A percentile compares a stretch with the other conserved stretches of the same genome.
Conservation (phyloP, 2,888 invertebrate species). For the Sarcophaga subvicina region DNA sequence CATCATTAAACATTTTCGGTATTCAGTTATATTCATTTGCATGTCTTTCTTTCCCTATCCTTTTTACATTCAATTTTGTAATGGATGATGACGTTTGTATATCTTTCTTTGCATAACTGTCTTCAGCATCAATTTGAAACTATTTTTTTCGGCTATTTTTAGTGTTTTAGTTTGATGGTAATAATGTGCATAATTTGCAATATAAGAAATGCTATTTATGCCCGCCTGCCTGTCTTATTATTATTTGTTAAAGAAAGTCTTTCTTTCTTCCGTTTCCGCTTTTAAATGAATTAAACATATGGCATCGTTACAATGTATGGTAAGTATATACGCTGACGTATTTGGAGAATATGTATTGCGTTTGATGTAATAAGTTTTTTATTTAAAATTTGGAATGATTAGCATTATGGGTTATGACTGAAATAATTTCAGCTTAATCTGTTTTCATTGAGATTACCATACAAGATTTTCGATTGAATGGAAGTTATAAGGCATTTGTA, state of each 20-base stretch:
- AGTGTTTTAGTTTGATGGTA: conserved; percentile 72
- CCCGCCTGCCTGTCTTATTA: not conserved
- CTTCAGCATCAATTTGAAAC: not conserved
- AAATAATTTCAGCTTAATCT: no score
- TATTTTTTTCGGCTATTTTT: conserved; percentile 27
- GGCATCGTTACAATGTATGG: not conserved
- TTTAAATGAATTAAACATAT: conserved; percentile 26
- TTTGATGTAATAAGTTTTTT: no score
- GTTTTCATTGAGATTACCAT: no score
- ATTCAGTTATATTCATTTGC: conserved; percentile 58
- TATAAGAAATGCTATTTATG: conserved; percentile 26
- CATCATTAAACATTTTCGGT: conserved; percentile 16
- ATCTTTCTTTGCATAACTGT: not conserved
- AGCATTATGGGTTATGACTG: no score
- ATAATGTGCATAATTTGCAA: conserved; percentile 61
- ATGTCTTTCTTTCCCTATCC: conserved; percentile 34
- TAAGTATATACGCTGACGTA: not conserved
- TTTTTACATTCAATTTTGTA: conserved; percentile 21
- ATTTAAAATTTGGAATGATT: no score
- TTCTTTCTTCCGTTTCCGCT: conserved; percentile 78
- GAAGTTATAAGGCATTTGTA: not conserved
- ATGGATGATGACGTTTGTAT: conserved; percentile 43
- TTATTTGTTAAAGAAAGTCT: conserved; percentile 71
- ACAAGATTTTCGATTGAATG: not conserved
- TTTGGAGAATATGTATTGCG: no score